These are phyloP conservation scores for Nycticorax nycticorax DNA, from an alignment of 2,113 vertebrate species.

Conservation along the genomic window DNA sequence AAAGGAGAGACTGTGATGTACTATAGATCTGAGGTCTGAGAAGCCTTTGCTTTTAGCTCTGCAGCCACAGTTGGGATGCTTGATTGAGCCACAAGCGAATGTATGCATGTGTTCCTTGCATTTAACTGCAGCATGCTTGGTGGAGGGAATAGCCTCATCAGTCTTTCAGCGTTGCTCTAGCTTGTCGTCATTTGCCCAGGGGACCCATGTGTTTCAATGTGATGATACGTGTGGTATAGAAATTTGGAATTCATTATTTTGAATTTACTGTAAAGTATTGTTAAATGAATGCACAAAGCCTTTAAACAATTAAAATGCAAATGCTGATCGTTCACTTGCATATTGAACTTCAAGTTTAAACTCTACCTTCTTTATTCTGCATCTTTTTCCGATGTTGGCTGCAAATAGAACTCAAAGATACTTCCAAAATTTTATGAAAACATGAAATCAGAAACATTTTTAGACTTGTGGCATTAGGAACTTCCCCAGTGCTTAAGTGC, in stretches of 20 bases:
- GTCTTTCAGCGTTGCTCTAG: neutral
- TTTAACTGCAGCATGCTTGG: neutral
- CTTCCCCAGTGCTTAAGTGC: neutral
- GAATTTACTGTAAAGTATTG: neutral
- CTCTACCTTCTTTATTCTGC: neutral
- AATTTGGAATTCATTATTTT: neutral
- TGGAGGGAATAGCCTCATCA: neutral
- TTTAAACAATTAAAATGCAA: neutral
- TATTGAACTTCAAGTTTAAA: neutral
- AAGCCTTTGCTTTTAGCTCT: neutral
- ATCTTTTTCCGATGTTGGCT: neutral
- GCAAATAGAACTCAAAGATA: neutral
- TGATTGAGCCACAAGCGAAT: neutral
- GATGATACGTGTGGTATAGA: fast-evolving
- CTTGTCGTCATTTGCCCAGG: neutral
- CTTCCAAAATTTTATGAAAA: neutral
- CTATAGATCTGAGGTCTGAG: neutral
- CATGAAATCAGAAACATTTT: neutral
- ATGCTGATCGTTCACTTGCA: neutral
- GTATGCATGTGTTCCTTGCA: neutral
- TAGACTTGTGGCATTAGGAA: neutral
- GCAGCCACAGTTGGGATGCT: neutral
- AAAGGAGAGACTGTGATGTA: neutral
- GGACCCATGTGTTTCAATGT: neutral
- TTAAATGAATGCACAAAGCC: neutral